Evolutionary conservation across 2,888 invertebrate genomes (phyloP).

Genomic region (Odontomyia ornata): DNA sequence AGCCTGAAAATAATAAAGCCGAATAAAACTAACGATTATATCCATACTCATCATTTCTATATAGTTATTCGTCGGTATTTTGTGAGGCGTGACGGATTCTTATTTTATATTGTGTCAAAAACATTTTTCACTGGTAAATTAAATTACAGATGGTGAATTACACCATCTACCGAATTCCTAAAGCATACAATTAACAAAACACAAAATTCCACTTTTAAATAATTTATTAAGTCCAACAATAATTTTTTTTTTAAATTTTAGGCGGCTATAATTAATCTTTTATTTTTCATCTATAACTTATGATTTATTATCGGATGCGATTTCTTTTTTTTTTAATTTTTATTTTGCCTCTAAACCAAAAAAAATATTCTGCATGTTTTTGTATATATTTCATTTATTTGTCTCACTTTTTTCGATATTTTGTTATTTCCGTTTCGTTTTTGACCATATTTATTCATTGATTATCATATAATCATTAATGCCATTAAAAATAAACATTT

Average conservation of each 20-base stretch:
- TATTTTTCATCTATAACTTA: slow-evolving; percentile 33
- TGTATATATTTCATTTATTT: slow-evolving; percentile 11
- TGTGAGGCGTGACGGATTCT: too few relatives aligned
- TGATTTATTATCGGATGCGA: neutral
- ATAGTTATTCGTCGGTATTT: too few relatives aligned
- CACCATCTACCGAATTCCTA: too few relatives aligned
- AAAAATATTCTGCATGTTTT: slow-evolving; percentile 35
- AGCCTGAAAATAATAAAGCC: too few relatives aligned
- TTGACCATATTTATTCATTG: neutral
- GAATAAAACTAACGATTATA: too few relatives aligned
- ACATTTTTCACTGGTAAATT: too few relatives aligned
- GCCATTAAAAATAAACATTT: slow-evolving; percentile 35
- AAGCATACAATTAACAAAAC: too few relatives aligned
- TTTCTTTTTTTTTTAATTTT: neutral
- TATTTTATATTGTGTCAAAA: too few relatives aligned
- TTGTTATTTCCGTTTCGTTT: neutral
- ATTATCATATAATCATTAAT: slow-evolving; percentile 7
- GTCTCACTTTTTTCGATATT: slow-evolving; percentile 16
- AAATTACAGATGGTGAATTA: too few relatives aligned
- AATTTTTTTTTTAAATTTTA: slow-evolving; percentile 35
- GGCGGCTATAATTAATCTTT: slow-evolving; percentile 41
- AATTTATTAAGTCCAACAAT: slow-evolving; percentile 43
- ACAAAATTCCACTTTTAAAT: slow-evolving; percentile 12
- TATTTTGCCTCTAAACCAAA: slow-evolving; percentile 9
- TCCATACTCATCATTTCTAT: too few relatives aligned